Base-by-base conservation (phyloP, 2,113 vertebrate species). In the Lophius piscatorius region DNA sequence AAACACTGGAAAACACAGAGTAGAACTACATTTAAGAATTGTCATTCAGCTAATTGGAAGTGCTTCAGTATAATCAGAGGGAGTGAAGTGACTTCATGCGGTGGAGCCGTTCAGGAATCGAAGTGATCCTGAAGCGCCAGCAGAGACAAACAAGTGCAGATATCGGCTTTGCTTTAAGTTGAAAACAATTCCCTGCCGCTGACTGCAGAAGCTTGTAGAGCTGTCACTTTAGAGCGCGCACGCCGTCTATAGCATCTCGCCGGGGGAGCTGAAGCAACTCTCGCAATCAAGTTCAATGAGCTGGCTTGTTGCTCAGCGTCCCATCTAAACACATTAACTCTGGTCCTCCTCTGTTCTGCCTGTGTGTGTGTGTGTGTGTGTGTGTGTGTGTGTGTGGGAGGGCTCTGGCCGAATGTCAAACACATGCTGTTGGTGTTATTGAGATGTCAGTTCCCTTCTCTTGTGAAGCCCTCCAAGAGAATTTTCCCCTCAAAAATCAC, bases 241-340 rank as follows among this genome's bases (percentile, higher is more conserved):
- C 16, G 13, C 42, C 20, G 44, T 44, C 67, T 66, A 47, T 47
- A 45, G 34, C 28, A 62, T 26, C 24, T 74, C 71, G 74, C 76
- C 70, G 62, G 71, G 68, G 71, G 17, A 68, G 70, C 42, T n/a
- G 49, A 67, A 71, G 70, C 76, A 63, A 70, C 62, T 50, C 51
- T 50, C 49, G 57, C 68, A 78, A 82, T 80, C 78, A 80, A 31
- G 52, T 62, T 26, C 47, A 61, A 71, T 72, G 51, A 52, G 61
- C 42, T 38, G 47, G 60, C 54, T 56, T 17, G 51, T 26, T 23
- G 20, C 61, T 31, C 44, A 49, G 33, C 23, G 55, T 63, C 57
- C 68, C 50, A 51, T 83, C 68, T 41, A 61, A 52, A 80, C 40
- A 35, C 48, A 82, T 75, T 74, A 65, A 54, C 40, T 45, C 59